A percentile compares a stretch with the other conserved stretches of the same genome.
Conservation (phyloP, 2,888 invertebrate species). For the Desoria tigrina region DNA sequence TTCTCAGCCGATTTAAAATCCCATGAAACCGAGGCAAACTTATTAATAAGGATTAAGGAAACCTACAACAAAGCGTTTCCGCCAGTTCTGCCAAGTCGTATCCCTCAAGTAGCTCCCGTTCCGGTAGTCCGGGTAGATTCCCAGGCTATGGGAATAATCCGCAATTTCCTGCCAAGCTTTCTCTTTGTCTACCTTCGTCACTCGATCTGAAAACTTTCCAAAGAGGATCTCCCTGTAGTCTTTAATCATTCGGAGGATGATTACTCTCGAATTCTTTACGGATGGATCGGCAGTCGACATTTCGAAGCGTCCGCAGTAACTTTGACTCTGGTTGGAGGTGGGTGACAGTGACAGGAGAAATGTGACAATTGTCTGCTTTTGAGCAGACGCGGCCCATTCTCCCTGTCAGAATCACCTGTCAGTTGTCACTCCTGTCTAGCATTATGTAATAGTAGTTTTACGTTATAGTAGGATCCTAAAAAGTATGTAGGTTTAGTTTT, state of each 20-base stretch:
- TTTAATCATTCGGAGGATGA: conserved; percentile 25
- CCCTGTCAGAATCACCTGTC: conserved; percentile 11
- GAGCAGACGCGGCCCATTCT: conserved; percentile 2
- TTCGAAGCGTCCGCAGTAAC: not conserved
- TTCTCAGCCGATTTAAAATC: no score
- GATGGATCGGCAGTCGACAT: not conserved
- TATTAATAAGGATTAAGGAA: not conserved
- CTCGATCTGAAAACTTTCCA: conserved; percentile 17
- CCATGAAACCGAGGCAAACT: no score
- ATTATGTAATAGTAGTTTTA: no score
- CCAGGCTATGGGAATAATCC: conserved; percentile 21
- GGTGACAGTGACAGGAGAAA: not conserved
- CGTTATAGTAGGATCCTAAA: no score
- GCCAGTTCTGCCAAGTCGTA: conserved; percentile 36
- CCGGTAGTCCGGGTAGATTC: conserved; percentile 26
- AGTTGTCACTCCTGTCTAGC: no score
- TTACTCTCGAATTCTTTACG: conserved; percentile 23
- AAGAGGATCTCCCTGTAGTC: conserved; percentile 27
- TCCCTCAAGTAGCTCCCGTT: conserved; percentile 30
- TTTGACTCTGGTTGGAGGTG: no score
- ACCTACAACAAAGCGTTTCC: conserved; percentile 33
- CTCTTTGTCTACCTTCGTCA: conserved; percentile 26
- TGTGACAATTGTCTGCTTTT: not conserved
- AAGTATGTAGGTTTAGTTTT: no score
- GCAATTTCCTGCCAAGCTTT: conserved; percentile 28